phyloP scores from a whole-genome alignment of 2,888 invertebrate species.

The Punctoribates punctum region DNA sequence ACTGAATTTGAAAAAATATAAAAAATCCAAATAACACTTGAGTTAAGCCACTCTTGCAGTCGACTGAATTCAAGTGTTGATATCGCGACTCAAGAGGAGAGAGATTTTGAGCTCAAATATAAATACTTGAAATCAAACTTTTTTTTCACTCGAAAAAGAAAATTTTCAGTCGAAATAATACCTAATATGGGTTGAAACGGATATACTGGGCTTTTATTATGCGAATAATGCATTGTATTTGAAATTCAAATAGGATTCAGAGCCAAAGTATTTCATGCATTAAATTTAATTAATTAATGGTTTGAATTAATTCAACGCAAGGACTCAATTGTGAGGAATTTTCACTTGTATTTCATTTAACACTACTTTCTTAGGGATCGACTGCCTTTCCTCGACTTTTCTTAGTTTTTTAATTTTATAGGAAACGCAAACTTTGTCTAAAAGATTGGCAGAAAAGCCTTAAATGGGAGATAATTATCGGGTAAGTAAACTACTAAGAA shows the following conservation, averaged over 20 bases:
- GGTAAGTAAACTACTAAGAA: too few relatives aligned
- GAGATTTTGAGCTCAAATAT: background rate
- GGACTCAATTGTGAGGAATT: too few relatives aligned
- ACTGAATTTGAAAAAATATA: background rate
- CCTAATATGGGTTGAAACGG: background rate
- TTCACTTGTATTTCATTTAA: too few relatives aligned
- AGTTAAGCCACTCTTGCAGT: slow-evolving; percentile 8
- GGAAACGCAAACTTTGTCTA: too few relatives aligned
- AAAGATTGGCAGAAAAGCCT: too few relatives aligned
- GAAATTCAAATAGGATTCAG: background rate
- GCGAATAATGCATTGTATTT: background rate
- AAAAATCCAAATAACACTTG: slow-evolving; percentile 18
- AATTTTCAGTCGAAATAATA: background rate
- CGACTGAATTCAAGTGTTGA: background rate
- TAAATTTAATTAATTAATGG: background rate
- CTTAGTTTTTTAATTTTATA: too few relatives aligned
- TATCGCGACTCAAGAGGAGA: background rate
- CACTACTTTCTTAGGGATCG: too few relatives aligned
- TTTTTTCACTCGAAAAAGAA: background rate
- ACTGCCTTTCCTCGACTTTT: too few relatives aligned
- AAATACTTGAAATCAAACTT: background rate
- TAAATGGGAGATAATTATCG: background rate
- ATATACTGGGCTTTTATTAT: too few relatives aligned
- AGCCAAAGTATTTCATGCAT: background rate
- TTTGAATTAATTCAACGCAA: background rate